Conservation (phyloP, 2,888 invertebrate species). For the Melinaea marsaeus region DNA sequence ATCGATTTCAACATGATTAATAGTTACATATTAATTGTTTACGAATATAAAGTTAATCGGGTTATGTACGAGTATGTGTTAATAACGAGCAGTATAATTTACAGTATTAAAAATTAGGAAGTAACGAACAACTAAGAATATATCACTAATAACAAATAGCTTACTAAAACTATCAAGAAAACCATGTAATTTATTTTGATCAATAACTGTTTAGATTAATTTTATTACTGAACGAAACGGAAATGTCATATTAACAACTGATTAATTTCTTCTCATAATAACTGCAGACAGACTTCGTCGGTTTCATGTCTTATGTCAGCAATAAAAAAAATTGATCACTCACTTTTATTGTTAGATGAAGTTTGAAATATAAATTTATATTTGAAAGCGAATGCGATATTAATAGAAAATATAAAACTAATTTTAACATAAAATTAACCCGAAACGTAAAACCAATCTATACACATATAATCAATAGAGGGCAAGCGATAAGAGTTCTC, state of each 20-base stretch:
- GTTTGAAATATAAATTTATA: constrained; percentile 16
- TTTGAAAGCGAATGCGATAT: neutral
- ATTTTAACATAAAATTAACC: neutral
- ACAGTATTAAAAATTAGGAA: no score
- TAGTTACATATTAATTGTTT: no score
- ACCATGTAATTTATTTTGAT: neutral
- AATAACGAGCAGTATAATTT: no score
- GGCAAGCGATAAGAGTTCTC: constrained; percentile 4
- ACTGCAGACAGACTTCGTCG: constrained; percentile 11
- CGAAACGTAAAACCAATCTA: neutral
- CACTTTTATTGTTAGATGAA: constrained; percentile 19
- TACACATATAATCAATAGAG: neutral
- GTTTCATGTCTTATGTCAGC: constrained; percentile 20
- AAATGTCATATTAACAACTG: constrained; percentile 3
- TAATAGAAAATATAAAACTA: neutral
- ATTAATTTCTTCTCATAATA: constrained; percentile 11
- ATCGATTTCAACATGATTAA: no score
- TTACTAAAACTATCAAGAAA: no score
- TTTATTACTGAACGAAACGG: neutral
- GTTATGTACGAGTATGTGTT: no score
- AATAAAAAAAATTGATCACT: constrained; percentile 19
- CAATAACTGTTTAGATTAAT: neutral
- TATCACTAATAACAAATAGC: no score
- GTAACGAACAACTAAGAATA: no score
- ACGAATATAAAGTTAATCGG: no score